Base-by-base conservation (phyloP, 2,888 invertebrate genomes). In the Cephus pulcher region DNA sequence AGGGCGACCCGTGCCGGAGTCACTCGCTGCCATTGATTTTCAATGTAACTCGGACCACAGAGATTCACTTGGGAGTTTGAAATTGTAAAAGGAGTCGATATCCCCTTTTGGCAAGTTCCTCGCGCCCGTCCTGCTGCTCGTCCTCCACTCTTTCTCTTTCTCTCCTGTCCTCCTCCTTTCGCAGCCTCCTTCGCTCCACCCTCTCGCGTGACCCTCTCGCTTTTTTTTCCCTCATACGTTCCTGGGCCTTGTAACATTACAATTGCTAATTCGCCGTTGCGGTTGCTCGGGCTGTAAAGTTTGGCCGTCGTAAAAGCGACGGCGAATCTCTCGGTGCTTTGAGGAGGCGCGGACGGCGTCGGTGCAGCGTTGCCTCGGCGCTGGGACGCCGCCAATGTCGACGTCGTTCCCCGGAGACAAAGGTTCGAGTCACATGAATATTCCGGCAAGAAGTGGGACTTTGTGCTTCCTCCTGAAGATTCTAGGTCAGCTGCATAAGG, bases 261-360 rank as follows among this genome's bases (percentile, higher is more conserved):
- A 90, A 90, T 90, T 90, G 90, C 90, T 90, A 90, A 90, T 90
- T 90, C 87, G 80, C 78, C 86, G 88, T 86, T 88, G 88, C 87
- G 86, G 88, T 88, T 84, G 85, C 86, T 82, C 84, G 84, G 84
- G 86, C 88, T 87, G 87, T 89, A 88, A 89, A 90, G 89, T 88
- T 89, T 83, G 88, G 82, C 81, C 85, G 86, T 89, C 90, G 88
- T 89, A 90, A 90, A 90, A 88, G 88, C 85, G 84, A 88, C 86
- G 88, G 86, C 88, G 87, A 88, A 82, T 87, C 86, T 81, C 82
- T 80, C 40, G 40, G 40, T 40, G 40, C 40, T 40, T 40, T 40
- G 40, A 40, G 40, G 40, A 40, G 40, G 40, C 40, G 40, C 40
- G 40, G 40, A 40, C 40, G 40, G 40, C 40, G 40, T 40, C 40